These are phyloP conservation scores for Dendrophyllia cribrosa DNA, from an alignment of 64 coral and sea anemone genomes.

Conservation along the genomic window DNA sequence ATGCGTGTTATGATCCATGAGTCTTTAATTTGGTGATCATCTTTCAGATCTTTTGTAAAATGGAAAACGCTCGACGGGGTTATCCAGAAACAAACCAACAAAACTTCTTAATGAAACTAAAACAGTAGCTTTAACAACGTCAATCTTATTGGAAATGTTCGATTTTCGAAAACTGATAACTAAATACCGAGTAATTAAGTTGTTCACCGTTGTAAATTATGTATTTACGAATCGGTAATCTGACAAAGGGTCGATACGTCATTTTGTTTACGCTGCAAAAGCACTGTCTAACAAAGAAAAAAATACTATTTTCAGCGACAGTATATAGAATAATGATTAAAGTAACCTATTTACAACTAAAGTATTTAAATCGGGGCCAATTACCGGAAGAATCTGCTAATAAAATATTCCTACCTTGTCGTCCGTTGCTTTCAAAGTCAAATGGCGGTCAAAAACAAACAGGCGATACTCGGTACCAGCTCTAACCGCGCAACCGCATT, in stretches of 20 bases:
- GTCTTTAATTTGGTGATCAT: no score
- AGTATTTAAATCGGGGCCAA: background rate
- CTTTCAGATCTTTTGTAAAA: no score
- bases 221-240: background rate
- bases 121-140: no score
- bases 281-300: background rate
- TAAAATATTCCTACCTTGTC: slow-evolving; percentile 1
- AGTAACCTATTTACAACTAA: background rate
- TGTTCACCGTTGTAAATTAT: no score
- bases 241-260: background rate
- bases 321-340: background rate
- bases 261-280: background rate
- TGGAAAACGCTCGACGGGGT: no score
- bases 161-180: no score
- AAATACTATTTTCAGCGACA: background rate
- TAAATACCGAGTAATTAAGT: no score
- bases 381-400: background rate
- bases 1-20: no score
- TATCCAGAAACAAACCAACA: no score
- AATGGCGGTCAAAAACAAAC: slow-evolving; percentile 44
- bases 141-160: no score
- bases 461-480: slow-evolving; percentile 30
- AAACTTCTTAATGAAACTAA: no score
- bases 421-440: slow-evolving; percentile 38
- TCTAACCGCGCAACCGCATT: background rate